Evolutionary conservation across 2,797 vertebrate genomes (phyloP).

Genomic region (Acridotheres tristis): DNA sequence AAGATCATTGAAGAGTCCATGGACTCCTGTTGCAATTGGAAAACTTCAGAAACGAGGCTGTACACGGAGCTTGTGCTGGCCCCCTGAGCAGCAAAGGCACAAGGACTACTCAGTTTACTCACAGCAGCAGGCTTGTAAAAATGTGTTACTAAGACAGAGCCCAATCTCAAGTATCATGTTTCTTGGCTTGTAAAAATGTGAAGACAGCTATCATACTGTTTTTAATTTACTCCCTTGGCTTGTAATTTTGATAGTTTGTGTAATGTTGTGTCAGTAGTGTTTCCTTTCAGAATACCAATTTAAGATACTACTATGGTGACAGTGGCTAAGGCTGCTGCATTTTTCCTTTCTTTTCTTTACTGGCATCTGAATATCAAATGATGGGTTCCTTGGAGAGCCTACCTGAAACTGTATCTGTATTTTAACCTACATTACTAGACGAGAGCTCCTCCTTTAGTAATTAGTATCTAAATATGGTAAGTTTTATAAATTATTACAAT

Average conservation of each 20-base stretch:
- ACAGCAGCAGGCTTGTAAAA: slow-evolving; percentile 52
- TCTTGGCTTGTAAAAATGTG: slow-evolving; percentile 69
- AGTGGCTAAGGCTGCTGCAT: neutral
- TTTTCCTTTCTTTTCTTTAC: neutral
- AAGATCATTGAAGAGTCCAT: neutral
- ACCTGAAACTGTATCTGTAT: neutral
- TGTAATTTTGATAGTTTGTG: slow-evolving; percentile 3
- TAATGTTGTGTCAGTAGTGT: slow-evolving; percentile 22
- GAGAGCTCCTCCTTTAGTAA: neutral
- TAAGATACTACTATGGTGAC: neutral
- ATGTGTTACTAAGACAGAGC: slow-evolving; percentile 29
- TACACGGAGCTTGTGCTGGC: neutral
- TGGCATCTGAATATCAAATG: neutral
- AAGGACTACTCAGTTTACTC: neutral
- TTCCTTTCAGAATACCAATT: slow-evolving; percentile 55
- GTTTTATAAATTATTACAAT: neutral
- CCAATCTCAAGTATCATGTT: slow-evolving; percentile 32
- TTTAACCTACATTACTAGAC: neutral
- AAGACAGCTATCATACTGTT: slow-evolving; percentile 61
- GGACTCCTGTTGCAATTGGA: neutral
- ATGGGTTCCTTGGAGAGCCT: neutral
- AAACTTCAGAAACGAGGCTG: neutral
- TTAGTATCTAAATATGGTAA: neutral
- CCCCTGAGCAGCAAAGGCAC: neutral
- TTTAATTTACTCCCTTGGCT: slow-evolving; percentile 67